phyloP scores from a whole-genome alignment of 2,113 vertebrate species.

The Alethe castanea region DNA sequence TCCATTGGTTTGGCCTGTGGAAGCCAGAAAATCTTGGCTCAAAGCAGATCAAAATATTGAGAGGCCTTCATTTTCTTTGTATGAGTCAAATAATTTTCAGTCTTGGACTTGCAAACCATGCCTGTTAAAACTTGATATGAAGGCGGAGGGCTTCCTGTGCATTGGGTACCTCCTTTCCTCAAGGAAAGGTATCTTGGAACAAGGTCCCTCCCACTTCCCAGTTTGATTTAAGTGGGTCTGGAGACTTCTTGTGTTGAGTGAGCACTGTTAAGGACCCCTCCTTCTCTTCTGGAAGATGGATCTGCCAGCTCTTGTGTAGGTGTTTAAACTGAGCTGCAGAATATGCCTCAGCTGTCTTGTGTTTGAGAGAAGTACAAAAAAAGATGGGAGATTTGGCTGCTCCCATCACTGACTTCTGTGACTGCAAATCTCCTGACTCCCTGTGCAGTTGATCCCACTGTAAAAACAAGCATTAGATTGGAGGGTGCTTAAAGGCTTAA shows the following conservation, averaged over 20 bases:
- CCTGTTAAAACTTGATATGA: not conserved
- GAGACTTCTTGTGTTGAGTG: not conserved
- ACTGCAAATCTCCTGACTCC: not conserved
- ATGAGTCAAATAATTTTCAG: not conserved
- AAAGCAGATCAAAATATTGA: not conserved
- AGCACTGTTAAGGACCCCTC: not conserved
- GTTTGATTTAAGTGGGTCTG: not conserved
- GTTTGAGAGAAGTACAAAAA: not conserved
- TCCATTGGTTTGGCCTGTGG: not conserved
- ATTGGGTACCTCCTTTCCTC: not conserved
- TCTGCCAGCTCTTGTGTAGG: not conserved
- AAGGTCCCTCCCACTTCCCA: not conserved
- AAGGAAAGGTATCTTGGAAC: not conserved
- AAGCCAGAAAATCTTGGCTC: not conserved
- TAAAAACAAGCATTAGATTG: not conserved
- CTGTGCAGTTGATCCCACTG: not conserved
- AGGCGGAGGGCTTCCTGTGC: not conserved
- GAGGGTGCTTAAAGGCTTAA: slow-evolving; percentile 11
- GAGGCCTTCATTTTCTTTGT: not conserved
- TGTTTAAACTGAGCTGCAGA: not conserved
- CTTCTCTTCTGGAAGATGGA: not conserved
- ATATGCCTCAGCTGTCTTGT: not conserved
- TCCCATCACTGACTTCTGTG: not conserved
- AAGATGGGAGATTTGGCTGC: not conserved
- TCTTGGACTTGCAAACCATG: not conserved